Evolutionary conservation across 2,888 invertebrate genomes (phyloP).

Genomic region (Tenthredo distinguenda): DNA sequence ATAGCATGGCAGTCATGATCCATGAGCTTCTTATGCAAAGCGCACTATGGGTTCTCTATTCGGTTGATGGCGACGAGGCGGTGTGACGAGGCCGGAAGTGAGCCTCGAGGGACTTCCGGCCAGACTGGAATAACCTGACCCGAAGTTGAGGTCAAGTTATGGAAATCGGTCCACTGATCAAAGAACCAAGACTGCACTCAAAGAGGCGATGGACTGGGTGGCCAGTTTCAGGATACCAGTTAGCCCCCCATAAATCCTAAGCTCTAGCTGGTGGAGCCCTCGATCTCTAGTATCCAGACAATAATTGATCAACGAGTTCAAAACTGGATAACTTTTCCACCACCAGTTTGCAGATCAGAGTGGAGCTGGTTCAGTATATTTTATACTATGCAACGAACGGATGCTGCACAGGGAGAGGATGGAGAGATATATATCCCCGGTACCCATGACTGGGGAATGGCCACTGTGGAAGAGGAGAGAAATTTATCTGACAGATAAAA

Average conservation of each 20-base stretch:
- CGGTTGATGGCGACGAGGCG: neutral
- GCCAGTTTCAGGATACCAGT: neutral
- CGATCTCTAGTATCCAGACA: neutral
- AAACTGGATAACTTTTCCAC: constrained; percentile 4
- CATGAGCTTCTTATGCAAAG: neutral
- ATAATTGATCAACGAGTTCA: constrained; percentile 14
- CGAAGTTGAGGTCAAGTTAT: constrained; percentile 36
- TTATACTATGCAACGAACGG: constrained; percentile 33
- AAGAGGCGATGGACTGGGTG: neutral
- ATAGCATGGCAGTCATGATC: neutral
- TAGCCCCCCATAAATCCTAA: neutral
- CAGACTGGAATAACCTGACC: neutral
- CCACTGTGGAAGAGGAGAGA: constrained; percentile 53
- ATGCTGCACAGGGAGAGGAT: constrained; percentile 13
- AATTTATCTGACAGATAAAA: constrained; percentile 76
- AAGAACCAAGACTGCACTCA: constrained; percentile 7
- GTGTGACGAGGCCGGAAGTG: constrained; percentile 38
- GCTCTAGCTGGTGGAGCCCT: neutral
- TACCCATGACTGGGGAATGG: constrained; percentile 14
- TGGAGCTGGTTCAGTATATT: neutral
- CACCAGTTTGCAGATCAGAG: neutral
- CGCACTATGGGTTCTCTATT: neutral
- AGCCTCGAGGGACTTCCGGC: constrained; percentile 32
- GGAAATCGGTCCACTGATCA: constrained; percentile 37
- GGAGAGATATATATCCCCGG: constrained; percentile 16